phyloP scores from a whole-genome alignment of 2,113 vertebrate species.

The Pelobates fuscus region DNA sequence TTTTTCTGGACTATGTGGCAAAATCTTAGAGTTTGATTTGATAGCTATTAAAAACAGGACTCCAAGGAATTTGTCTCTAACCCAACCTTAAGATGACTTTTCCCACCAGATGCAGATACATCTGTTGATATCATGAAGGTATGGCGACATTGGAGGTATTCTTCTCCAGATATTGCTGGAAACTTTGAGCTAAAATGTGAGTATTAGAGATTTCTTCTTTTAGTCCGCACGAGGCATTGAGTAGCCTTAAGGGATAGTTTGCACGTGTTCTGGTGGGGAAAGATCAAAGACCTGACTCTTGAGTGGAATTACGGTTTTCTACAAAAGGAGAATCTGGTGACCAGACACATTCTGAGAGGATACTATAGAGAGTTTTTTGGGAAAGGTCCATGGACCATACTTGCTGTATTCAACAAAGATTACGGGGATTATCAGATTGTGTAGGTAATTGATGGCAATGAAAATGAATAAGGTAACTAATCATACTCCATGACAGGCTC shows the following conservation, averaged over 20 bases:
- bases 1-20: conserved; percentile 30
- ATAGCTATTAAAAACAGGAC: conserved; percentile 49
- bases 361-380: not conserved
- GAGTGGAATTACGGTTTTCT: conserved; percentile 52
- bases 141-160: not conserved
- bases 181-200: conserved; percentile 37
- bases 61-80: conserved; percentile 29
- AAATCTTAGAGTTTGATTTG: conserved; percentile 42
- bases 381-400: too few species aligned
- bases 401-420: too few species aligned
- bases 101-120: conserved; percentile 17
- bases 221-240: conserved; percentile 48
- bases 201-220: conserved; percentile 56
- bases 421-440: not conserved
- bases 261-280: conserved; percentile 37
- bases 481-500: too few species aligned
- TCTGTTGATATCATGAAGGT: conserved; percentile 10
- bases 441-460: not conserved
- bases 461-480: not conserved
- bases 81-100: not conserved
- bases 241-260: conserved; percentile 2
- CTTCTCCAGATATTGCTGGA: conserved; percentile 43
- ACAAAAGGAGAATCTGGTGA: conserved; percentile 64
- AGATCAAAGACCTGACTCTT: conserved; percentile 64
- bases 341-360: conserved; percentile 59